Base-by-base conservation (phyloP, 2,888 invertebrate genomes). In the Limnephilus lunatus region DNA sequence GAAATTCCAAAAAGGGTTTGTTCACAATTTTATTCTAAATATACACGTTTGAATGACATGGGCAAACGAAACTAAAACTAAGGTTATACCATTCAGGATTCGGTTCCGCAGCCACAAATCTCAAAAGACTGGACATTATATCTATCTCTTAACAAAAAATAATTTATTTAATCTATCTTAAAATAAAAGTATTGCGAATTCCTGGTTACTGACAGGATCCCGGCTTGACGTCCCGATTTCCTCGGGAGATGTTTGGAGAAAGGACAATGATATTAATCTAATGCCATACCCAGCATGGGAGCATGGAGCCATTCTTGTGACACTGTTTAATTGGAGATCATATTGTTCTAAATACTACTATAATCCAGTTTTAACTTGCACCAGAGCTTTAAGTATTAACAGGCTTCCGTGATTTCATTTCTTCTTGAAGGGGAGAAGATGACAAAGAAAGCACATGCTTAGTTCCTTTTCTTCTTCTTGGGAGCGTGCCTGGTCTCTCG, bases 401-500 rank as follows among this genome's bases (percentile, higher is more conserved):
- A 35, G 88, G 68, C 53, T 53, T 68, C 53, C 68, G 19, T 88
- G 30, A 3, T 31, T 30, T 88, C 11, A 68, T 68, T 31, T 68
- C 53, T 53, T 68, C 68, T 86, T 35, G 68, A 88, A 68, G 15
- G 32, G 68, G 68, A 88, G 53, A 31, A 68, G 30, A 48, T 25
- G n/a, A 88, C 88, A 88, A 85, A 85, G 39, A 81, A 91, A 87
- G 44, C 39, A 87, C 87, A 83, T 80, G 81, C 80, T 48, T 91
- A 85, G 81, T 81, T 91, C 68, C 82, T 89, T 35, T 92, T 93
- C 85, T 93, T 93, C 92, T 92, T 93, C 89, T 93, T 93, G 31
- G 93, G 93, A 32, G 87, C 87, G 30, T 94, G 92, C 94, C 94
- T 25, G 94, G 94, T 93, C 94, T 94, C 93, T 94, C 95, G 94